A percentile compares a stretch with the other conserved stretches of the same genome.
phyloP scores from a whole-genome alignment of 2,888 invertebrate species.

The Heliconius ismenius region DNA sequence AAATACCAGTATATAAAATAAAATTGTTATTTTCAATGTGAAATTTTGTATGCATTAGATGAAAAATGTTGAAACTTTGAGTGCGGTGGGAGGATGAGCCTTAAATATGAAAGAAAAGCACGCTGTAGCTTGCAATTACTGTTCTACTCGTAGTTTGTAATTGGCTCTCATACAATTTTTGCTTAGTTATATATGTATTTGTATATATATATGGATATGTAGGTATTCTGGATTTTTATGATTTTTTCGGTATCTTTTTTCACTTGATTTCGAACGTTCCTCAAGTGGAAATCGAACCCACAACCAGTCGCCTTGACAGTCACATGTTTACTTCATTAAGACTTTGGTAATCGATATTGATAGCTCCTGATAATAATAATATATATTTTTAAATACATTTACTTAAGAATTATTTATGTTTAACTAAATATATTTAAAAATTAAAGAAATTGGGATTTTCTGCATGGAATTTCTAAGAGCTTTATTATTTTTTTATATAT shows the following conservation, averaged over 20 bases:
- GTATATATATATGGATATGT: not conserved
- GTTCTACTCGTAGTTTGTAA: not conserved
- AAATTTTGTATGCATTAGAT: slow-evolving; percentile 8
- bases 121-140: slow-evolving; percentile 5
- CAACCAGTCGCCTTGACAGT: too few species aligned
- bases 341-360: too few species aligned
- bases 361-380: too few species aligned
- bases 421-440: too few species aligned
- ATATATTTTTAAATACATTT: too few species aligned
- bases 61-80: slow-evolving; percentile 12
- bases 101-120: slow-evolving; percentile 14
- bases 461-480: too few species aligned
- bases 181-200: not conserved
- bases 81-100: slow-evolving; percentile 15
- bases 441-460: too few species aligned
- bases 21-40: not conserved
- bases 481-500: too few species aligned
- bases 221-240: not conserved
- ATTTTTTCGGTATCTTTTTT: not conserved
- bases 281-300: too few species aligned
- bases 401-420: too few species aligned
- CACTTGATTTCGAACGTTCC: too few species aligned
- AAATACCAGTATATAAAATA: not conserved
- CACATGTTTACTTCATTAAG: too few species aligned
- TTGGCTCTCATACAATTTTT: slow-evolving; percentile 6